phyloP scores from a whole-genome alignment of 1,140 invertebrate species.

The Scaptomyza hsui region DNA sequence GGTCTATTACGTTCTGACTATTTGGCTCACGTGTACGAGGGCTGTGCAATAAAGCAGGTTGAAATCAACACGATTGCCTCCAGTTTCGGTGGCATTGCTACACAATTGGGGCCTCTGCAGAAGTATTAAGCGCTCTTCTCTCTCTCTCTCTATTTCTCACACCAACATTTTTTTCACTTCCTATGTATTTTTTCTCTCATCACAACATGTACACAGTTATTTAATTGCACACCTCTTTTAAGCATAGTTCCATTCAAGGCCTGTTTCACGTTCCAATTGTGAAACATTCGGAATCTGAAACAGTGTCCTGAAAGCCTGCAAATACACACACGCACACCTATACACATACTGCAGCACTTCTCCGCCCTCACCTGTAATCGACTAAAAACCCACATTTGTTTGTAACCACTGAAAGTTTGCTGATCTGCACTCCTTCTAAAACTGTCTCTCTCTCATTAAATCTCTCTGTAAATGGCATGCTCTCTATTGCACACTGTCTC shows the following conservation, averaged over 20 bases:
- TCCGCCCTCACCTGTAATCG: conserved; percentile 3
- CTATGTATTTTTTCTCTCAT: conserved; percentile 6
- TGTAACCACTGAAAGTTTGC: conserved; percentile 3
- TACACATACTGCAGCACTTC: background rate
- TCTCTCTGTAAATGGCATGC: conserved; percentile 4
- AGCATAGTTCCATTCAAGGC: background rate
- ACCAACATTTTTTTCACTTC: conserved; percentile 4
- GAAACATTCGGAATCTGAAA: conserved; percentile 2
- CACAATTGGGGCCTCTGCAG: conserved; percentile 86
- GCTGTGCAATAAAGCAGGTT: conserved; percentile 89
- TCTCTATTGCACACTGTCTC: conserved; percentile 12
- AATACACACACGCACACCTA: background rate
- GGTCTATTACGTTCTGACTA: conserved; percentile 91
- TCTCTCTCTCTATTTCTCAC: conserved; percentile 37
- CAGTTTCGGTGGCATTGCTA: conserved; percentile 88
- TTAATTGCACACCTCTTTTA: background rate
- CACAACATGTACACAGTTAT: conserved; percentile 2
- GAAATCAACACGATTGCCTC: conserved; percentile 91
- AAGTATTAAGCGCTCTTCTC: conserved; percentile 86
- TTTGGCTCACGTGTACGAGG: conserved; percentile 87
- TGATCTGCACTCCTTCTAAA: conserved; percentile 3
- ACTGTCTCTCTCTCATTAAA: conserved; percentile 7
- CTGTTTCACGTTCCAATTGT: background rate
- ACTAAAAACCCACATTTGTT: conserved; percentile 14
- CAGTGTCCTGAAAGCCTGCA: background rate